Evolutionary conservation across 2,888 invertebrate species (phyloP).

Genomic region (Aproaerema taeniolella): DNA sequence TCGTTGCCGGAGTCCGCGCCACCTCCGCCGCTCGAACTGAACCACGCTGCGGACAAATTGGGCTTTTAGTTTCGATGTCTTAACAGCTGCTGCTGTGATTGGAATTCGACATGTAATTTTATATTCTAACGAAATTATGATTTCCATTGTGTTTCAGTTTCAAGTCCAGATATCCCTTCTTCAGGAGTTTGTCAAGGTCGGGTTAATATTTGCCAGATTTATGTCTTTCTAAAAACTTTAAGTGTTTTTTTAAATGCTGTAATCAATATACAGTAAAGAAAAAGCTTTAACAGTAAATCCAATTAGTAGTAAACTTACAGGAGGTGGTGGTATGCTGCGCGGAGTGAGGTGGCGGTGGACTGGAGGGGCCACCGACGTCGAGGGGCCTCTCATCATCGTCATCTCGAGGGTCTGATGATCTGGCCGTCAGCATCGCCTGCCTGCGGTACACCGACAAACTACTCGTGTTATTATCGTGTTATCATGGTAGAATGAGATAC

Average conservation of each 20-base stretch:
- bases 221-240: too few relatives aligned
- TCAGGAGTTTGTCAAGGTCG: too few relatives aligned
- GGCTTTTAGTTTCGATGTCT: neutral
- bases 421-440: conserved; percentile 88
- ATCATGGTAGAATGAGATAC: neutral
- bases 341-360: conserved; percentile 83
- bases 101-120: too few relatives aligned
- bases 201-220: too few relatives aligned
- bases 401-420: conserved; percentile 75
- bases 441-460: conserved; percentile 81
- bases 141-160: too few relatives aligned
- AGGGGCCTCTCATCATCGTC: conserved; percentile 91
- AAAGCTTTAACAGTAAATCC: too few relatives aligned
- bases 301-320: too few relatives aligned
- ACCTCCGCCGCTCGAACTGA: conserved; percentile 78
- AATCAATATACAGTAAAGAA: too few relatives aligned
- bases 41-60: conserved; percentile 78
- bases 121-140: too few relatives aligned
- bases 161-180: too few relatives aligned
- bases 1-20: conserved; percentile 78
- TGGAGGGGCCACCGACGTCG: conserved; percentile 92
- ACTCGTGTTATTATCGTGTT: conserved; percentile 59
- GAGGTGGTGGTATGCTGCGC: conserved; percentile 53
- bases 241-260: too few relatives aligned
- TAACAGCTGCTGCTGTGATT: too few relatives aligned